A percentile compares a stretch with the other conserved stretches of the same genome.
Evolutionary conservation across 2,113 vertebrate genomes (phyloP).

Genomic region (Brachyistius frenatus): DNA sequence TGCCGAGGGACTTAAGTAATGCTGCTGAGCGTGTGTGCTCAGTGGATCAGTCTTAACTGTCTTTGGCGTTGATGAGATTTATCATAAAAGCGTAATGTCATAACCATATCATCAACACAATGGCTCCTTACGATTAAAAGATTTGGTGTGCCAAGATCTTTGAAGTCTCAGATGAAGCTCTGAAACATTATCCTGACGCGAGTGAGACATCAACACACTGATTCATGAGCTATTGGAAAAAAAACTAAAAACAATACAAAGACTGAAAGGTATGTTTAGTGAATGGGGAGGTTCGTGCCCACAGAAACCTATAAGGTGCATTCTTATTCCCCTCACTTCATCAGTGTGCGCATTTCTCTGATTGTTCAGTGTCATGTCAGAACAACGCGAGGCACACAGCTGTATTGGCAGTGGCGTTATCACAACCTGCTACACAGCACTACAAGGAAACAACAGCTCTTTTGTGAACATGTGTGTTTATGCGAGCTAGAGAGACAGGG

Average conservation of each 20-base stretch:
- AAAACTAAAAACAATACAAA: constrained; percentile 37
- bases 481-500: constrained; percentile 36
- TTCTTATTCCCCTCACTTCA: constrained; percentile 49
- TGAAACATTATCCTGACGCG: constrained; percentile 62
- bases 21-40: constrained; percentile 69
- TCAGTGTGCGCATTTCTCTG: constrained; percentile 21
- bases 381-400: constrained; percentile 39
- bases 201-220: constrained; percentile 57
- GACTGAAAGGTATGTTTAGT: constrained; percentile 38
- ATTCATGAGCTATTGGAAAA: constrained; percentile 35
- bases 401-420: constrained; percentile 57
- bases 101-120: constrained; percentile 77
- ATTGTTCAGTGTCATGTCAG: constrained; percentile 54
- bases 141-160: constrained; percentile 70
- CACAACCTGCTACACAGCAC: constrained; percentile 57
- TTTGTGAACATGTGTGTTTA: constrained; percentile 71
- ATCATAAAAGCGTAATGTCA: constrained; percentile 77
- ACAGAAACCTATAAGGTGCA: constrained; percentile 35
- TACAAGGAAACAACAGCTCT: constrained; percentile 74
- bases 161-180: constrained; percentile 77
- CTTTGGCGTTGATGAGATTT: constrained; percentile 78
- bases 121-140: constrained; percentile 80
- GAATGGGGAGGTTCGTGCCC: constrained; percentile 29
- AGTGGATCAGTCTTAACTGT: constrained; percentile 79
- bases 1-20: constrained; percentile 72